phyloP scores from a whole-genome alignment of 2,113 vertebrate species.

The Piaya cayana region DNA sequence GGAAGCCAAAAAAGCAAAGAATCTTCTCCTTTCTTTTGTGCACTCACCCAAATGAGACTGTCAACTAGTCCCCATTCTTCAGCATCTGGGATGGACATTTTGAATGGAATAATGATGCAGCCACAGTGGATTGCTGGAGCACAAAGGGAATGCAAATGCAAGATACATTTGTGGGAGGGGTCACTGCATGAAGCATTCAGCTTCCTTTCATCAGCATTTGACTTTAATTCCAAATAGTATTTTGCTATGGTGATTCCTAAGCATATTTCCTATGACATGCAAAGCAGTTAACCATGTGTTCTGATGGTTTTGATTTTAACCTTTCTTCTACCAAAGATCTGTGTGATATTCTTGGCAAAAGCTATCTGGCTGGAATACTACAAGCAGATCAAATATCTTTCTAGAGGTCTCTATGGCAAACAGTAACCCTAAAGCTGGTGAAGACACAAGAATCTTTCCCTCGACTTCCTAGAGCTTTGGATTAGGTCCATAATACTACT shows the following conservation, averaged over 20 bases:
- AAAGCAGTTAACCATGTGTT: not conserved
- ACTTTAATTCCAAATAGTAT: not conserved
- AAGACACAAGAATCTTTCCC: not conserved
- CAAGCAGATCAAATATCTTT: rapidly evolving
- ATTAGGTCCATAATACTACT: not conserved
- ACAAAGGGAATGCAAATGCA: not conserved
- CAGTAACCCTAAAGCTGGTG: not conserved
- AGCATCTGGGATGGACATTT: not conserved
- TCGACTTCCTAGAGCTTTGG: not conserved
- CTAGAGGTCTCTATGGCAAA: not conserved
- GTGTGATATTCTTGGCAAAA: not conserved
- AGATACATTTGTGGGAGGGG: not conserved
- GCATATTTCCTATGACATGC: not conserved
- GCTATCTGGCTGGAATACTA: not conserved
- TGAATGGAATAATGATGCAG: not conserved
- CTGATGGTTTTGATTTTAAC: not conserved
- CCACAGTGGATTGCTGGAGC: not conserved
- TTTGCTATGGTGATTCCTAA: conserved; percentile 4
- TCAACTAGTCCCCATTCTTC: not conserved
- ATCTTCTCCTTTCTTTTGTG: not conserved
- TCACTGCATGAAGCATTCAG: not conserved
- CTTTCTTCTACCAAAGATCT: not conserved
- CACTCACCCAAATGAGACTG: not conserved
- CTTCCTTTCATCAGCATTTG: conserved; percentile 17
- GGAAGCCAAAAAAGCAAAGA: not conserved